A percentile compares a stretch with the other conserved stretches of the same genome.
Evolutionary conservation across 2,888 invertebrate genomes (phyloP).

Genomic region (Seira musarum): DNA sequence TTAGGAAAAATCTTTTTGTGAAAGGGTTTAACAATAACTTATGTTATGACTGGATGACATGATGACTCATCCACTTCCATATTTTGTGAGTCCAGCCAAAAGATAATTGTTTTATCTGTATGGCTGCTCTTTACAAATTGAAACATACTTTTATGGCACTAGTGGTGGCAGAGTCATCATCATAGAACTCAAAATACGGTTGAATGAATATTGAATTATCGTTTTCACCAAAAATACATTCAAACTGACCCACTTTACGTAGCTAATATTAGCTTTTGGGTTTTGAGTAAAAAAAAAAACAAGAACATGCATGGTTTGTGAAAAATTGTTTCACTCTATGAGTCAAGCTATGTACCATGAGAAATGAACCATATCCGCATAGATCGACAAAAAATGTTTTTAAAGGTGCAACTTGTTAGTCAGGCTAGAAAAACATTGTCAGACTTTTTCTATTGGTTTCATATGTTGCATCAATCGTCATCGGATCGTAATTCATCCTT

Average conservation of each 20-base stretch:
- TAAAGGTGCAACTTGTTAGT: conserved; percentile 10
- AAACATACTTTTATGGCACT: neutral
- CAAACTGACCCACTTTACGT: neutral
- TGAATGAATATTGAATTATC: neutral
- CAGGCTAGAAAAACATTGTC: neutral
- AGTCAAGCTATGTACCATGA: no score
- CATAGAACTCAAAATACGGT: neutral
- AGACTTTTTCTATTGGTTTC: neutral
- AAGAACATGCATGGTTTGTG: neutral
- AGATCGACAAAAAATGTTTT: neutral
- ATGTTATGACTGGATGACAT: conserved; percentile 3
- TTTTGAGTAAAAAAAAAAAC: neutral
- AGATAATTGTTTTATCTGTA: neutral
- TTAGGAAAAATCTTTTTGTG: neutral
- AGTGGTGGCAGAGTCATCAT: neutral
- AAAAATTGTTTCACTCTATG: neutral
- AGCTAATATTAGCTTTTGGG: conserved; percentile 3
- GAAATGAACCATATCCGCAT: neutral
- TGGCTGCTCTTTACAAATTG: neutral
- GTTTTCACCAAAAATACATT: conserved; percentile 1
- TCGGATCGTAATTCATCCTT: no score
- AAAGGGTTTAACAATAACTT: conserved; percentile 2
- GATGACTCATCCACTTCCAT: neutral
- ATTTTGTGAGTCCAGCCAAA: neutral
- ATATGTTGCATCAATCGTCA: neutral